phyloP scores from a whole-genome alignment of 2,113 vertebrate genomes.

The Cisticola juncidis region DNA sequence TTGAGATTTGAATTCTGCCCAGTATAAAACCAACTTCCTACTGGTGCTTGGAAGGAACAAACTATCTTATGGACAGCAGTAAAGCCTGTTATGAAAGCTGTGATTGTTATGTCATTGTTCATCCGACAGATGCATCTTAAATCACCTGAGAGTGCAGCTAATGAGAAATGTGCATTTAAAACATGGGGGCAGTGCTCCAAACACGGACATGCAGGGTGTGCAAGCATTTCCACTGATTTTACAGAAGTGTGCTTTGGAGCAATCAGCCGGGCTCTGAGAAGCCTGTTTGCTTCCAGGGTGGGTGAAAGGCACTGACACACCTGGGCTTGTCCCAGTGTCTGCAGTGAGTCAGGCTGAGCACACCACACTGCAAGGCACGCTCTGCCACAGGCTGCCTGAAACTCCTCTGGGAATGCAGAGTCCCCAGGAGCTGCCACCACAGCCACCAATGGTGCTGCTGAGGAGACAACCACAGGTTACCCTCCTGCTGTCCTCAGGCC shows the following conservation, averaged over 20 bases:
- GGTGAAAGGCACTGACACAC: neutral
- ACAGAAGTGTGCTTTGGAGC: neutral
- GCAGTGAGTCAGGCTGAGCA: neutral
- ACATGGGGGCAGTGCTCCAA: neutral
- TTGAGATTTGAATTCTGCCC: neutral
- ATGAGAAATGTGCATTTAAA: neutral
- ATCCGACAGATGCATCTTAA: neutral
- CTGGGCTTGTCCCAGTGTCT: neutral
- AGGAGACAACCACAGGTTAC: neutral
- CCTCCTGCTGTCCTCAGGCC: neutral
- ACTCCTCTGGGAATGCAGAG: neutral
- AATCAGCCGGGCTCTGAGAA: neutral
- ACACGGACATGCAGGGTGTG: neutral
- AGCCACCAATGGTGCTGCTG: rapidly evolving
- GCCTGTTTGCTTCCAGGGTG: neutral
- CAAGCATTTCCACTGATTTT: neutral
- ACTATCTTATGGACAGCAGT: neutral
- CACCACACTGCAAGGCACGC: neutral
- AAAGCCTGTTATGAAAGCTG: neutral
- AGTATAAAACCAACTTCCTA: neutral
- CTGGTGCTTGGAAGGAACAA: neutral
- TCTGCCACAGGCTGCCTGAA: rapidly evolving
- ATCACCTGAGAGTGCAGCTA: neutral
- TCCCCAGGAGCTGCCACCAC: neutral
- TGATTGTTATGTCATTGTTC: neutral